Conservation (phyloP, 1,140 invertebrate species). For the Brachionus plicatilis region DNA sequence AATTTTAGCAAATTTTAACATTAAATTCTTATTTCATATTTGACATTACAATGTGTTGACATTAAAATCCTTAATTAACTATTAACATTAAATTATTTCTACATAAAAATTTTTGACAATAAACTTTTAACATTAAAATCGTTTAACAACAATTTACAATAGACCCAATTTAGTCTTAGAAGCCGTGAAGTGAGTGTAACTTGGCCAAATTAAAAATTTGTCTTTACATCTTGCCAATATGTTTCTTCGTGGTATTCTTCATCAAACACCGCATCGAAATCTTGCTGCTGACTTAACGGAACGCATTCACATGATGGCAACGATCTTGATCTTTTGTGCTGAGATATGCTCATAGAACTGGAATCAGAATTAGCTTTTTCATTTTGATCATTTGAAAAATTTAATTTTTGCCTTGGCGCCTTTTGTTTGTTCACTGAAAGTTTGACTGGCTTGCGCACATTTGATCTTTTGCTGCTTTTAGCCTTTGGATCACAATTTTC, state of each 20-base stretch:
- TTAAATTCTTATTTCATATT: no score
- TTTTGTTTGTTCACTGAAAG: no score
- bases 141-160: no score
- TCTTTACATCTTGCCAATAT: background rate
- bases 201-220: background rate
- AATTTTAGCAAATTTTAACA: no score
- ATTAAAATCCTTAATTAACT: no score
- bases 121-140: no score
- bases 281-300: background rate
- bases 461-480: background rate
- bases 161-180: no score
- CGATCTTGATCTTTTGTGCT: slow-evolving; percentile 1
- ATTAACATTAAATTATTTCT: no score
- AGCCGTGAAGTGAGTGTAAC: background rate
- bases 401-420: background rate
- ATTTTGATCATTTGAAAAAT: background rate
- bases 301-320: slow-evolving; percentile 13
- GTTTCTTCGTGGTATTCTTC: background rate
- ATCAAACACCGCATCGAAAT: background rate
- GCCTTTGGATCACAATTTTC: slow-evolving; percentile 3
- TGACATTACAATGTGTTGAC: no score
- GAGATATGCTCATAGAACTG: background rate
- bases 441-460: no score
- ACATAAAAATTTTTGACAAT: no score
- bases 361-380: background rate